Base-by-base conservation (phyloP, 2,888 invertebrate genomes). In the Zele albiditarsus region DNA sequence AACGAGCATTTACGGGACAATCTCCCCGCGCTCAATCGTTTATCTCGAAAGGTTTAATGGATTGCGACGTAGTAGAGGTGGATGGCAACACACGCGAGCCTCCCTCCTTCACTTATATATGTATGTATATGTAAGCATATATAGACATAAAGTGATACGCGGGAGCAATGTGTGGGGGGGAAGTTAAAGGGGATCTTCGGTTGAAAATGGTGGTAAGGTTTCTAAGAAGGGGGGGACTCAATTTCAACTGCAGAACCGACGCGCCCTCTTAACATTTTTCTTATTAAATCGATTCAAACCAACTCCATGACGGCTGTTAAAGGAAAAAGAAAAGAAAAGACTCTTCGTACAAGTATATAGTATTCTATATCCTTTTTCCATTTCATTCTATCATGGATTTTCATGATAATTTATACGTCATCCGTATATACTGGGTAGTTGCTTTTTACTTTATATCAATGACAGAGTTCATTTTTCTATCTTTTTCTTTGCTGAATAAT, bases 31-130 rank as follows among this genome's bases (percentile, higher is more conserved):
- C 79, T 78, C 79, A 77, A 80, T 82, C 81, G 81, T 81, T 81
- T 83, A 81, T 80, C 70, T 78, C 78, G 75, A 80, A 80, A 82
- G 82, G 80, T 84, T 85, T 86, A 85, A 85, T 85, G 85, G 85
- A 83, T 84, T 81, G 83, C 80, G 80, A 80, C 80, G 82, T 79
- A 76, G 78, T 71, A 78, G 78, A 80, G 79, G 80, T 79, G 75
- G 73, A 73, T 71, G 75, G 66, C 66, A 78, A 75, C 65, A 74
- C 78, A 80, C 78, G 79, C 78, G 78, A 78, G 76, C 74, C 65
- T 71, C 60, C 68, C 27, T n/a, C 25, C 25, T 38, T 20, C 33
- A 65, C 23, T 49, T 28, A 65, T 65, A 42, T 2, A 16, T 28
- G 33, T 63, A 12, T 25, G 14, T 20, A 14, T 31, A 42, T 14